phyloP scores from a whole-genome alignment of 2,113 vertebrate genomes.

The Anseranas semipalmata region DNA sequence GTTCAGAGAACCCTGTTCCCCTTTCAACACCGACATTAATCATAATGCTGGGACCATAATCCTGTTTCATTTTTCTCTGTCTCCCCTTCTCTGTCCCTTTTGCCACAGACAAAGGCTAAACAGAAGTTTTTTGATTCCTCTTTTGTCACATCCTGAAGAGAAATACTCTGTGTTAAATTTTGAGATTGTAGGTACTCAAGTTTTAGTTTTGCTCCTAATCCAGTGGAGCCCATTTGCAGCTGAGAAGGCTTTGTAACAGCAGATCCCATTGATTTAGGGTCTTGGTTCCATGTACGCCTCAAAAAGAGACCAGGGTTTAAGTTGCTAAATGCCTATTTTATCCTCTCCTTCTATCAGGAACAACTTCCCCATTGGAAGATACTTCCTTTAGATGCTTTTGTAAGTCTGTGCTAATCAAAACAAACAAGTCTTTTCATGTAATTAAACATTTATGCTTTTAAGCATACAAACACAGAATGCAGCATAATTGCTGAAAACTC shows the following conservation, averaged over 20 bases:
- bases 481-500: background rate
- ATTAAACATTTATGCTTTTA: background rate
- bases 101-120: background rate
- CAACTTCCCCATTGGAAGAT: background rate
- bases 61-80: background rate
- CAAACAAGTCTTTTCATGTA: background rate
- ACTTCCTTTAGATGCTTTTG: background rate
- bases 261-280: background rate
- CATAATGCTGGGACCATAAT: background rate
- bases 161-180: background rate
- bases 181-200: background rate
- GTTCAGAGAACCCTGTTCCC: background rate
- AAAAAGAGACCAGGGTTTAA: background rate
- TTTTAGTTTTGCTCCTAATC: background rate
- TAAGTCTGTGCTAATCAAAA: background rate
- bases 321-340: background rate
- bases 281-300: background rate
- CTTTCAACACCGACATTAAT: background rate
- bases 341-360: background rate
- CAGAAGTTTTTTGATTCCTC: background rate
- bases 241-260: background rate
- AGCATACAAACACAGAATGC: background rate
- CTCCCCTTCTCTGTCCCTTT: background rate
- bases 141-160: background rate
- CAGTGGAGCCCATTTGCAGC: background rate